Base-by-base conservation (phyloP, 2,888 invertebrate genomes). In the Oscheius onirici region DNA sequence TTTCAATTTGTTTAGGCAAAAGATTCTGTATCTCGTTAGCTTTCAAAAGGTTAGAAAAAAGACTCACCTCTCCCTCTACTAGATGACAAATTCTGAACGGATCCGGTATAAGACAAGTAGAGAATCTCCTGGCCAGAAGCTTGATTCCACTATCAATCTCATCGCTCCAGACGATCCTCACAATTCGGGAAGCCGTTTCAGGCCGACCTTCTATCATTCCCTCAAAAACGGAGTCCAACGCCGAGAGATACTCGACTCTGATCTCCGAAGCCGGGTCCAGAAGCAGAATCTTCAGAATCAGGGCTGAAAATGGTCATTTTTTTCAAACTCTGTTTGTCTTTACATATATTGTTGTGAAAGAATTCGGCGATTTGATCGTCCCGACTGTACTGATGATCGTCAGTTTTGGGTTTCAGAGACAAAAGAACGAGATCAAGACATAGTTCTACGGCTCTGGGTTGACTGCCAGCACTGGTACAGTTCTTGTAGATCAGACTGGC, bases 41-140 rank as follows among this genome's bases (percentile, higher is more conserved):
- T 13, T 10, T 41, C 41, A 13, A 13, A 8, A 8, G 44, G 15
- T 44, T 6, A 17, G 17, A 44, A 44, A 6, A 3, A 44, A 17
- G 44, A 17, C 49, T 17, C 22, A 49, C 49, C 22, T 17, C 22
- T 34, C 34, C 34, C 8, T 34, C 34, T 3, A 34, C 34, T 34
- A 5, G 43, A 17, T 63, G 26, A 28, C 63, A 63, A 28, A 63
- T 63, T 34, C 63, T 63, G 26, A 63, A 63, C 1, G 63, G 63
- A 49, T 63, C 63, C n/a, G 63, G 63, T 8, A 63, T 28, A 5
- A 63, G 15, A 20, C 63, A 63, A 10, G 63, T n/a, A 11, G 46
- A 15, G 13, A 63, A 20, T 34, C 34, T 24, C 15, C 26, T 63
- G 13, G 49, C 26, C 15, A 63, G 28, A 6, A 24, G 1, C 17